Evolutionary conservation across 2,888 invertebrate genomes (phyloP), one percentile per base, ranked within the genome.

Genomic region (Mythimna albipuncta): DNA sequence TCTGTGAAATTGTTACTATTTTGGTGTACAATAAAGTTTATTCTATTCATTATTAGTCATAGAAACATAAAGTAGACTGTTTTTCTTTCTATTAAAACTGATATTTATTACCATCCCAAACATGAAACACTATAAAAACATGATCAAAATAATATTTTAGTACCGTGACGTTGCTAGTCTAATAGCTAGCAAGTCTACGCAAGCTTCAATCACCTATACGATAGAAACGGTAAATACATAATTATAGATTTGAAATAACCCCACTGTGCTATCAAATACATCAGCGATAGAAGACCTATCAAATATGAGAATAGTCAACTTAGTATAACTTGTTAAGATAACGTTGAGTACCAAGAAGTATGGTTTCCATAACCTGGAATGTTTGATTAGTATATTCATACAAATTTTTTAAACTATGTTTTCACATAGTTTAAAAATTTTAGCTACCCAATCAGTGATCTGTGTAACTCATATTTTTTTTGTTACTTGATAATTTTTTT

Each of bases 161-260:
- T 47, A 47, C 16, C 32, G 6, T 21, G 13, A 58, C 6, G 9
- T 52, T 16, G 16, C 16, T 6, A 0, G 62, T 87, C 79, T 83
- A 71, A 44, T 13, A 54, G 0, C 11, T 7, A 11, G 0, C 47
- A 69, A 55, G 47, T 79, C 85, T 85, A 64, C 32, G 47, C 38
- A 6, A 52, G 57, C 81, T 79, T 86, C 76, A 86, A 87, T 86
- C 87, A 38, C 55, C 21, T 69, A 57, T 73, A 69, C 72, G 76
- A 79, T 73, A 77, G 72, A 81, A 75, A 75, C 66, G 64, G 72
- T 81, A 82, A 85, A 85, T 83, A 85, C 64, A 79, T 83, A 77
- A 80, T 76, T 86, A 83, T 72, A 84, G 75, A 73, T 77, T 80
- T 76, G 75, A 72, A 86, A 83, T 77, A 78, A 71, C 67, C n/a